These are phyloP conservation scores for Scolopax mira DNA, from an alignment of 2,113 vertebrate species.

Conservation along the genomic window DNA sequence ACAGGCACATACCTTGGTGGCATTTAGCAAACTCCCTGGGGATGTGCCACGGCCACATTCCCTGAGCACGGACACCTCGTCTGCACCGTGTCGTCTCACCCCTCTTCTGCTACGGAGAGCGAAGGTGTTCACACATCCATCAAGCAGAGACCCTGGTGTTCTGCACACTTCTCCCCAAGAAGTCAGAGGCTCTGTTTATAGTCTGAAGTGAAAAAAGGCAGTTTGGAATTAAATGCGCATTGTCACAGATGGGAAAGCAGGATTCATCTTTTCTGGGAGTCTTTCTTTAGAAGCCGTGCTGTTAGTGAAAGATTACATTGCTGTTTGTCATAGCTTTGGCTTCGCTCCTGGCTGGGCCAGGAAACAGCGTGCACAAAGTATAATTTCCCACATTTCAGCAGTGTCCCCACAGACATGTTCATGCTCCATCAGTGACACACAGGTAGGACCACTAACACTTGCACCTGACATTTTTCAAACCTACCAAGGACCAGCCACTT, in stretches of 20 bases:
- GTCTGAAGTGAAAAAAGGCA: neutral
- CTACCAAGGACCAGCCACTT: neutral
- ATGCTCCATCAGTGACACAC: neutral
- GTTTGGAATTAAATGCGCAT: neutral
- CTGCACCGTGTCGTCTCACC: neutral
- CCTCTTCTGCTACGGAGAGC: fast-evolving
- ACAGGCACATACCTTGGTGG: neutral
- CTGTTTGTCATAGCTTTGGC: neutral
- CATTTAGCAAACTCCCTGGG: neutral
- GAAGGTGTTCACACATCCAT: fast-evolving
- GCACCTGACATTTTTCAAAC: neutral
- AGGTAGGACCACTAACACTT: neutral
- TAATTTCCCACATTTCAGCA: neutral
- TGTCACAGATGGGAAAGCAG: neutral
- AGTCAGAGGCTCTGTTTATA: neutral
- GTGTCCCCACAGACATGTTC: neutral
- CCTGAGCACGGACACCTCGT: neutral
- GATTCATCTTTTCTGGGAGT: neutral
- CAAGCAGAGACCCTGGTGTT: neutral
- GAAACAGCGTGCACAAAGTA: neutral
- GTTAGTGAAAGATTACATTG: neutral
- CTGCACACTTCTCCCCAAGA: neutral
- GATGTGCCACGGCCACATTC: neutral
- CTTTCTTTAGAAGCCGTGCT: neutral
- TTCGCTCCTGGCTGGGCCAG: neutral